Conservation (phyloP, 2,113 vertebrate genomes). For the Myanophis thanlyinensis region DNA sequence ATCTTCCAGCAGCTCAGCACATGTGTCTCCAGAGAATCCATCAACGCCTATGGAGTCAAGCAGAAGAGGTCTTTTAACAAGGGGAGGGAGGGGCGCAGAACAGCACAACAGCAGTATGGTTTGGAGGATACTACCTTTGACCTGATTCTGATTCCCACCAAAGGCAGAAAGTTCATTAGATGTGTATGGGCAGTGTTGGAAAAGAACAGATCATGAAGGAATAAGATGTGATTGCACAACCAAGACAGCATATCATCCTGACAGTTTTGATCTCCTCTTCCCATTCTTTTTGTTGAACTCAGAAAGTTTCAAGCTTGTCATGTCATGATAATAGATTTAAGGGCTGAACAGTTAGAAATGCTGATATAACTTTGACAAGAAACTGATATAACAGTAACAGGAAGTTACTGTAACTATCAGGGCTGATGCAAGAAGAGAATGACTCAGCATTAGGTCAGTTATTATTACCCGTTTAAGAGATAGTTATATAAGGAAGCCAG, state of each 20-base stretch:
- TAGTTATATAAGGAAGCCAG: no score
- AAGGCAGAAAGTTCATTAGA: not conserved
- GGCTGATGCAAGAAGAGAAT: no score
- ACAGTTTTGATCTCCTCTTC: not conserved
- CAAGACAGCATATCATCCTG: not conserved
- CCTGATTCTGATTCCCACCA: not conserved
- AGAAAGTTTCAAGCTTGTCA: not conserved
- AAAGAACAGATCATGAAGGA: not conserved
- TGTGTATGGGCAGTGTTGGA: not conserved
- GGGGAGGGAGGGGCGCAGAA: not conserved
- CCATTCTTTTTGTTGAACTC: not conserved
- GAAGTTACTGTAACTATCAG: no score
- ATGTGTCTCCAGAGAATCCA: constrained; percentile 73
- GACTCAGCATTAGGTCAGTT: no score
- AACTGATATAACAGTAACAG: no score
- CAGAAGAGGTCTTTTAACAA: not conserved
- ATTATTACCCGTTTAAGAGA: no score
- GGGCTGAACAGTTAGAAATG: no score
- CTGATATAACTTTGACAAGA: no score
- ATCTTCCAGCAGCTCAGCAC: constrained; percentile 84
- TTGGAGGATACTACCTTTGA: not conserved
- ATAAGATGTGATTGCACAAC: not conserved
- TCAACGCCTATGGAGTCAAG: constrained; percentile 69
- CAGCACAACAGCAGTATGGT: not conserved
- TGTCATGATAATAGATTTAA: no score